Percentiles rank a stretch among this genome's conserved stretches.
phyloP scores from a whole-genome alignment of 2,113 vertebrate genomes.

The Morone chrysops region DNA sequence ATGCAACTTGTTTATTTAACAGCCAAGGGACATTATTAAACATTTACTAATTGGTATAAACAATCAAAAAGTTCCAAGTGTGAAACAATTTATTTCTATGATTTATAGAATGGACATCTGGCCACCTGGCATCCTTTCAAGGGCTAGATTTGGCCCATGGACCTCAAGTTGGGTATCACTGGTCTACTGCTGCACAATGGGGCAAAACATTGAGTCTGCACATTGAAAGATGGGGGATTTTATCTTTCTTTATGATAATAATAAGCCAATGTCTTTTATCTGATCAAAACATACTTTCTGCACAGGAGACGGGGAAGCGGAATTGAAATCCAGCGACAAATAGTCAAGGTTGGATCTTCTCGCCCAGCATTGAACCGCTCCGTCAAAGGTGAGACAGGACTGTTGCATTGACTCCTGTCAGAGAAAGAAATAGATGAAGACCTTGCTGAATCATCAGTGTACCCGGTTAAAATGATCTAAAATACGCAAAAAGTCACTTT shows the following conservation, averaged over 20 bases:
- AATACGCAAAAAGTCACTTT: not conserved
- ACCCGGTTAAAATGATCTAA: not conserved
- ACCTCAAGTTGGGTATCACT: too few relatives aligned
- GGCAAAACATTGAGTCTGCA: not conserved
- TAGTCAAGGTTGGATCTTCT: constrained; percentile 93
- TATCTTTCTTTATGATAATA: not conserved
- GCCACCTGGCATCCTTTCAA: too few relatives aligned
- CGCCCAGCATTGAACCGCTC: constrained; percentile 77
- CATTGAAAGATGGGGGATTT: not conserved
- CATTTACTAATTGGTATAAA: too few relatives aligned
- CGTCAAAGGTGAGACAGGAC: constrained; percentile 80
- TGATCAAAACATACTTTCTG: constrained; percentile 87
- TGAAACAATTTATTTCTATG: too few relatives aligned
- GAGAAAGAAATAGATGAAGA: constrained; percentile 14
- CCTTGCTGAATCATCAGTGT: not conserved
- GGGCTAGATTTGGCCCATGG: too few relatives aligned
- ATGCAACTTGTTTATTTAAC: too few relatives aligned
- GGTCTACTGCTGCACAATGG: not conserved
- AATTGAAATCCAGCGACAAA: constrained; percentile 96
- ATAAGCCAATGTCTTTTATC: not conserved
- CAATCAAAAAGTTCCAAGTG: too few relatives aligned
- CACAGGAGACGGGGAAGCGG: constrained; percentile 91
- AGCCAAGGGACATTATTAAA: too few relatives aligned
- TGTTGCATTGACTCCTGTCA: constrained; percentile 85
- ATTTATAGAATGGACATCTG: too few relatives aligned